Conservation (phyloP, 2,888 invertebrate species). For the Leptinotarsa tumamoca region DNA sequence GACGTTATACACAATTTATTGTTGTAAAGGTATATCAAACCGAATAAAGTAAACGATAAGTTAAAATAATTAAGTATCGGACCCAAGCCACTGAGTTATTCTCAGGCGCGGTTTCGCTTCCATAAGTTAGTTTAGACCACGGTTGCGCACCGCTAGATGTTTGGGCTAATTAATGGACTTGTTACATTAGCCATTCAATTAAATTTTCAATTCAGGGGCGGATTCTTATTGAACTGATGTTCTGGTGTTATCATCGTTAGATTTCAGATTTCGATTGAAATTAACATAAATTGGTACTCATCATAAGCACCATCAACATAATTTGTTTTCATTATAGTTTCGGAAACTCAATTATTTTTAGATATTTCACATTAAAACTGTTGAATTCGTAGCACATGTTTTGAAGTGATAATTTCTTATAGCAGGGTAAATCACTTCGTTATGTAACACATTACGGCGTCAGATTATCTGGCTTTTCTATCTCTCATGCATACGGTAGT, state of each 20-base stretch:
- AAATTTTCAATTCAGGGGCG: background rate
- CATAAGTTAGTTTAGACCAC: background rate
- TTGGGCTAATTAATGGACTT: background rate
- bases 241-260: background rate
- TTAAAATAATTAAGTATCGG: background rate
- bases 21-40: background rate
- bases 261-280: no score
- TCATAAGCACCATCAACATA: no score
- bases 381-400: no score
- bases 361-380: no score
- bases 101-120: slow-evolving; percentile 2
- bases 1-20: background rate
- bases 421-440: no score
- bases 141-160: slow-evolving; percentile 1
- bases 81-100: background rate
- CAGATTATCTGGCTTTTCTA: no score
- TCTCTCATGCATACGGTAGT: no score
- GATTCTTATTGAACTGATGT: background rate
- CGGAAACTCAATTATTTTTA: no score
- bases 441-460: no score
- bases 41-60: background rate
- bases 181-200: slow-evolving; percentile 6
- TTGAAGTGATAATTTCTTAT: no score
- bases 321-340: no score
- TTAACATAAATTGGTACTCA: no score